Base-by-base conservation (phyloP, 2,797 vertebrate genomes). In the Gobio occitaniae region DNA sequence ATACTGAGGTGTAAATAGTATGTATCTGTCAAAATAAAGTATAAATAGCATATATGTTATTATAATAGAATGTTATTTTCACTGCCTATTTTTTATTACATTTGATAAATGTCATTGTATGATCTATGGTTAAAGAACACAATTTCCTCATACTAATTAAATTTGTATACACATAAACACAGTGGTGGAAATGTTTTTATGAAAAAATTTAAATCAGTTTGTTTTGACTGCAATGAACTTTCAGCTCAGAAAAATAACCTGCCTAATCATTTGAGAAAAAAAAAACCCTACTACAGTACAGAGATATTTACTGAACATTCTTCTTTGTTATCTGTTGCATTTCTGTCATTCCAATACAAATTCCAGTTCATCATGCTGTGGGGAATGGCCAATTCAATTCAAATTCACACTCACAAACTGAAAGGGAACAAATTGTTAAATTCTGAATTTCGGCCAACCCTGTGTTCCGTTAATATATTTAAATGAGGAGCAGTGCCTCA, bases 401-500 rank as follows among this genome's bases (percentile, higher is more conserved):
- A 48, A 47, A 48, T 12, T 48, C 25, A 29, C 41, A 48, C 7
- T 65, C 41, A 1, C 11, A 3, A 65, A 47, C n/a, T 48, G 41
- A 65, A 78, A 78, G 41, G 56, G 4, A 78, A 47, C 77, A 47
- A 32, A 65, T 65, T 48, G 38, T 65, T 29, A 7, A 78, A 54
- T 29, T 47, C n/a, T 4, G 38, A 65, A 32, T 48, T 19, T 32
- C 13, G 16, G 56, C 15, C 59, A 78, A 12, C 9, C n/a, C 17
- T 17, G 19, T 77, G 75, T 17, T 10, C 12, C 19, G 9, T 74
- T 74, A 82, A 63, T 65, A 74, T 36, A 74, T 48, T 44, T 13
- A 82, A 82, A 82, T 65, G 56, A 74, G 69, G 17, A 74, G 12
- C 70, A 15, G 19, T 50, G 54, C 12, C 16, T 81, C n/a, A 7